Base-by-base conservation (phyloP, 2,888 invertebrate genomes). In the Antheraea yamamai region DNA sequence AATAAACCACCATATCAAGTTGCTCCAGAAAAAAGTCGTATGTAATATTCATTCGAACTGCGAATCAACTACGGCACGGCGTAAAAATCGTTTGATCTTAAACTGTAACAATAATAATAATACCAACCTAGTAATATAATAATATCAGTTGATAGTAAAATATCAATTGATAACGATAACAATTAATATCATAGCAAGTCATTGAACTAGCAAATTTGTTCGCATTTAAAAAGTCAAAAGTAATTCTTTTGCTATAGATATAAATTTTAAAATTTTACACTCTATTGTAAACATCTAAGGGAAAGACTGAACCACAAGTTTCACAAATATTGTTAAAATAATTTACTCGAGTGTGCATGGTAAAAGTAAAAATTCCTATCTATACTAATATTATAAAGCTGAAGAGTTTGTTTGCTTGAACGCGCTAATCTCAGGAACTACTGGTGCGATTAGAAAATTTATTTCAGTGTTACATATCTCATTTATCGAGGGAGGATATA, bases 281-380 rank as follows among this genome's bases (percentile, higher is more conserved):
- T 18, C 52, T 52, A 18, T 18, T 52, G 6, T 52, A 58, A 58
- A n/a, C 20, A 20, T n/a, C 2, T 10, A 58, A 58, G 8, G 20
- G 58, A 58, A 58, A 58, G n/a, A 58, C n/a, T 26, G 26, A 3
- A 26, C 26, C 58, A 14, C 18, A 52, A 52, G 52, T 61, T 61
- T 23, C 23, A 10, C n/a, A 64, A 64, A 26, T 26, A 14, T 10
- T 23, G 26, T 12, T 18, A 64, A 26, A 64, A 64, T 26, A 26
- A 64, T 64, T 64, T 64, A 64, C 64, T 64, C 14, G 58, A 61
- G 58, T 55, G 3, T 10, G 58, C 16, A 70, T 35, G 39, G 20
- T 20, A 70, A 70, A 70, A 35, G 35, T 30, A 70, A 39, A 70
- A 78, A 81, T 78, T 78, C 81, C 78, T 78, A 77, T 30, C 30